Evolutionary conservation across 2,888 invertebrate species (phyloP), one percentile per base, ranked within the genome.

Genomic region (Thelaira solivaga): DNA sequence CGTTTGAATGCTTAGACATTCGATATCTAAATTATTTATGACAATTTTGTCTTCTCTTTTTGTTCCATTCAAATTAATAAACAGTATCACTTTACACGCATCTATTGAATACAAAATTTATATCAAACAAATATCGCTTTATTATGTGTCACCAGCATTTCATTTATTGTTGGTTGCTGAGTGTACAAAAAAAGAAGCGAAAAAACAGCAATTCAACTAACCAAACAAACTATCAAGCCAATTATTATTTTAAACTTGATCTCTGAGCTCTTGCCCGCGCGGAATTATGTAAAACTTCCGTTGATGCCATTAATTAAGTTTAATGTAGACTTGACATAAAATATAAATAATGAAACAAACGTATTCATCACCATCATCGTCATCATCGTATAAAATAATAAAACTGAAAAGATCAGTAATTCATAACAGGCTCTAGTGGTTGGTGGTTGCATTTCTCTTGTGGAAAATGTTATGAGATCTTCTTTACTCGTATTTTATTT

Each of bases 171-270:
- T 22, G 11, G n/a, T 16, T 11, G 39, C 11, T n/a, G 11, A 5
- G 36, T n/a, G n/a, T n/a, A 13, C 51, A 31, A 10, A 36, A n/a
- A 49, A 34, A 26, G 4, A 47, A 3, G 16, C 36, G 45, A 45
- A 22, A 34, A 57, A n/a, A n/a, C 29, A 57, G 8, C 20, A 8
- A 57, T 41, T 22, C 26, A 47, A 49, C 11, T 18, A 59, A 55
- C 47, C 22, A 34, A 13, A 26, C 34, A 36, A 20, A 51, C 29
- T 8, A 11, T 36, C 51, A 43, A 47, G 51, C 18, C 61, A 76
- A 71, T 76, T 76, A 76, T 61, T 65, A 76, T 76, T 76, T 71
- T 76, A 67, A 76, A 72, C 76, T 76, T 76, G 76, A 76, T 76
- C 76, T 71, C 72, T 67, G 62, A 65, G 71, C 53, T 71, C 61